A percentile compares a stretch with the other conserved stretches of the same genome.
Evolutionary conservation across 37 sponge, comb jelly and placozoan species (phyloP).

Genomic region (Mnemiopsis leidyi): DNA sequence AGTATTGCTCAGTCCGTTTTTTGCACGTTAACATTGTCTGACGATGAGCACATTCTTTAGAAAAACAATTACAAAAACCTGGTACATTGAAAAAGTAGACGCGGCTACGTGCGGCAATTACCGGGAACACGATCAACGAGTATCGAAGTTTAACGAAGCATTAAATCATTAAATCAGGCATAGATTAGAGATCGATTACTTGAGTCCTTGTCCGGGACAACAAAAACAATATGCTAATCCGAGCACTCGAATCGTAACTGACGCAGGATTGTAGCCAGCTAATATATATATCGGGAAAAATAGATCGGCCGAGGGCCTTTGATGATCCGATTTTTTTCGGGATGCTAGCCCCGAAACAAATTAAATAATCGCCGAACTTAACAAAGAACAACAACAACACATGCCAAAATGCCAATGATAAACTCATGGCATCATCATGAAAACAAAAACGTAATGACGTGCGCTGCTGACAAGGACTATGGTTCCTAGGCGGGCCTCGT

Average conservation of each 20-base stretch:
- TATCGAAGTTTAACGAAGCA: not conserved
- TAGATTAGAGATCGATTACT: not conserved
- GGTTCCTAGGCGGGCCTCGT: not conserved
- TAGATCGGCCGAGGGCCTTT: not conserved
- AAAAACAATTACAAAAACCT: not conserved
- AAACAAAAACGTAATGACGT: not conserved
- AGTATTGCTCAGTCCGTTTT: too few relatives aligned
- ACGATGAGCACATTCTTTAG: not conserved
- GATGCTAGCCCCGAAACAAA: not conserved
- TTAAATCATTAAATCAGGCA: not conserved
- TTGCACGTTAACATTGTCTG: too few relatives aligned
- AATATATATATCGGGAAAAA: not conserved
- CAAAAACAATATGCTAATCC: not conserved
- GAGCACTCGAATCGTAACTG: too few relatives aligned
- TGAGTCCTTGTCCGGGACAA: not conserved
- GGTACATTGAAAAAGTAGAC: not conserved
- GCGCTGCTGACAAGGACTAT: not conserved
- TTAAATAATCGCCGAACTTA: not conserved
- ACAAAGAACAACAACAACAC: not conserved
- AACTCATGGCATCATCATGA: not conserved
- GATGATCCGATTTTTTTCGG: not conserved
- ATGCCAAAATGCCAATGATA: not conserved
- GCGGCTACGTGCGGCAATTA: not conserved
- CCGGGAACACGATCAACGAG: not conserved
- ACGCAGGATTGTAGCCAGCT: not conserved